phyloP scores from a whole-genome alignment of 2,113 vertebrate species.

The Urocolius indicus region DNA sequence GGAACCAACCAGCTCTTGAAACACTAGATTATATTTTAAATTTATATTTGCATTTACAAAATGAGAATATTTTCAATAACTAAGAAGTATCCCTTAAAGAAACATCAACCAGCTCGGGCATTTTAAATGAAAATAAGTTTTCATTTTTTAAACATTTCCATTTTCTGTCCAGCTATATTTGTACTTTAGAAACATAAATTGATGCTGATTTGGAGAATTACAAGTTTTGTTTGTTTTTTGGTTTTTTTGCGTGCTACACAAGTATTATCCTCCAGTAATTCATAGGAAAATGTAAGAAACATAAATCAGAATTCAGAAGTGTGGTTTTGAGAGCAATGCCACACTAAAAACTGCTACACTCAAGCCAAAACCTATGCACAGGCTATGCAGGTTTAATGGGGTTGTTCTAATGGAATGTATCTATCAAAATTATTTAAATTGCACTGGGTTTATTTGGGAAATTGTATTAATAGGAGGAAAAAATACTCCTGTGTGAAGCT shows the following conservation, averaged over 20 bases:
- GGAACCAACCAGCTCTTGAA: neutral
- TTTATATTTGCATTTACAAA: neutral
- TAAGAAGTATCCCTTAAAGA: neutral
- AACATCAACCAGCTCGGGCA: neutral
- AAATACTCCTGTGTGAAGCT: neutral
- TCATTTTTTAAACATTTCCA: neutral
- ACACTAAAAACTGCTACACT: neutral
- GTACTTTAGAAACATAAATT: neutral
- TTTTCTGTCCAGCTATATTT: neutral
- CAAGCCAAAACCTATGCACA: neutral
- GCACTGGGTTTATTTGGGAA: neutral
- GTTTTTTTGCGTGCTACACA: neutral
- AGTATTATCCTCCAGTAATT: neutral
- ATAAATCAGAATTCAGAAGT: neutral
- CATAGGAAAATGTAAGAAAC: neutral
- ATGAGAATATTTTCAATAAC: neutral
- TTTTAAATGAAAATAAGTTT: neutral
- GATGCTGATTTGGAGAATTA: neutral
- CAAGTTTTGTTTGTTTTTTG: neutral
- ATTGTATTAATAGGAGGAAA: neutral
- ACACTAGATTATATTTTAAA: neutral
- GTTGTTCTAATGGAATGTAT: neutral
- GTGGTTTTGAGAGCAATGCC: neutral
- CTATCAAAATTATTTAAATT: neutral
- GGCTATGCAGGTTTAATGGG: neutral